These are phyloP conservation scores for Alligator mississippiensis DNA, from an alignment of 2,113 vertebrate species.

Conservation along the genomic window DNA sequence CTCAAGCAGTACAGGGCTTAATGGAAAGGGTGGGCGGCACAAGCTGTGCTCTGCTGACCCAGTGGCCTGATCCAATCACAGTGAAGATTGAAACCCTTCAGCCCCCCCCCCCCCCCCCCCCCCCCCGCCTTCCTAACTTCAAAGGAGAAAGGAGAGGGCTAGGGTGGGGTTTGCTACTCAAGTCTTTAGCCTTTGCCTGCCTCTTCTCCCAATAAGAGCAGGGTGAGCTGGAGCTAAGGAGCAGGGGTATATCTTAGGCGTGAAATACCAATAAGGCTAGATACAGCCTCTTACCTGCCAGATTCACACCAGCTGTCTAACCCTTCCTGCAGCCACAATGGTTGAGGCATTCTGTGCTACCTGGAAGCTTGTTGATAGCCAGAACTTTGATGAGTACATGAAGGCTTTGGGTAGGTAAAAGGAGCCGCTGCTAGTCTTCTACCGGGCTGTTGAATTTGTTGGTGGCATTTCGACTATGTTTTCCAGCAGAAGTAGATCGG, in stretches of 20 bases:
- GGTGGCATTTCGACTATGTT: neutral
- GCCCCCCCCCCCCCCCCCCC: neutral
- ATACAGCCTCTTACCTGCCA: neutral
- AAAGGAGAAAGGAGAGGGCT: neutral
- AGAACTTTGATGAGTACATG: constrained; percentile 96
- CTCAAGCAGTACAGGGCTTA: neutral
- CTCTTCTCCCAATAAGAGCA: constrained; percentile 51
- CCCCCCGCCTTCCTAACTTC: neutral
- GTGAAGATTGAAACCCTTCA: neutral
- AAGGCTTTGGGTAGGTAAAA: constrained; percentile 89
- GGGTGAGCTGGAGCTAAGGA: neutral
- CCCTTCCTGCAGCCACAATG: constrained; percentile 75
- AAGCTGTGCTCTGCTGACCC: constrained; percentile 61
- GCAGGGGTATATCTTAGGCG: neutral
- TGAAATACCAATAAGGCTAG: neutral
- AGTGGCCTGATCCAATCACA: constrained; percentile 72
- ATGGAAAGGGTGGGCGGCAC: neutral
- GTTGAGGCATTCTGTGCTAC: constrained; percentile 93
- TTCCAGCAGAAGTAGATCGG: neutral
- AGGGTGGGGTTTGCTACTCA: constrained; percentile 16
- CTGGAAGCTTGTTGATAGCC: constrained; percentile 93
- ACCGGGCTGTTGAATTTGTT: neutral
- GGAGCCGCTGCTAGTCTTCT: neutral
- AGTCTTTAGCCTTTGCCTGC: constrained; percentile 37
- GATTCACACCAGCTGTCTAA: neutral